Evolutionary conservation across 1,140 invertebrate species (phyloP).

Genomic region (Lysiphlebus fabarum): DNA sequence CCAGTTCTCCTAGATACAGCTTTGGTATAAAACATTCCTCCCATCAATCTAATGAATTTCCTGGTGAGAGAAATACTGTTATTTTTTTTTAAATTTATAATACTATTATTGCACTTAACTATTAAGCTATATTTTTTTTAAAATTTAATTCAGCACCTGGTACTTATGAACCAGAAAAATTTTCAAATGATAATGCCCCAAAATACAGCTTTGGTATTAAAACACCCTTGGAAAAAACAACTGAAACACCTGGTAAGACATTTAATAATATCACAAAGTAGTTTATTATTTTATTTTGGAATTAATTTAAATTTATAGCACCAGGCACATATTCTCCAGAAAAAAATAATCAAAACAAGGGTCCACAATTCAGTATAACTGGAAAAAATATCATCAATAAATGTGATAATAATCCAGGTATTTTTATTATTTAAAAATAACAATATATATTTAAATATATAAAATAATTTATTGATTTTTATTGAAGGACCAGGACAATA

Average conservation of each 20-base stretch:
- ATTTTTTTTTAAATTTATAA: not conserved
- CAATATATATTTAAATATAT: not conserved
- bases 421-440: not conserved
- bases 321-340: slow-evolving; percentile 60
- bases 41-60: slow-evolving; percentile 55
- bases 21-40: slow-evolving; percentile 59
- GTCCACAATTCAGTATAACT: slow-evolving; percentile 33
- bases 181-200: slow-evolving; percentile 61
- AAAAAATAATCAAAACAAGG: slow-evolving; percentile 45
- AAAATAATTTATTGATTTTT: slow-evolving; percentile 5
- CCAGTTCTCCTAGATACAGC: slow-evolving; percentile 60
- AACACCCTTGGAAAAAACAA: slow-evolving; percentile 51
- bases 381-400: slow-evolving; percentile 34
- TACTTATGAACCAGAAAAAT: slow-evolving; percentile 60
- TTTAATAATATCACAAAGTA: not conserved
- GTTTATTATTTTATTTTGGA: not conserved
- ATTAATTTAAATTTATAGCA: slow-evolving; percentile 34
- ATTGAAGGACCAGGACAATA: slow-evolving; percentile 59
- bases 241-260: slow-evolving; percentile 53
- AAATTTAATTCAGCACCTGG: slow-evolving; percentile 51
- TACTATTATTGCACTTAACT: not conserved
- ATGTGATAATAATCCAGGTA: slow-evolving; percentile 29
- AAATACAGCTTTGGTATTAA: slow-evolving; percentile 61
- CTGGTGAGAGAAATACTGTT: slow-evolving; percentile 42
- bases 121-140: not conserved